Evolutionary conservation across 2,113 vertebrate species (phyloP).

Genomic region (Propithecus coquereli): DNA sequence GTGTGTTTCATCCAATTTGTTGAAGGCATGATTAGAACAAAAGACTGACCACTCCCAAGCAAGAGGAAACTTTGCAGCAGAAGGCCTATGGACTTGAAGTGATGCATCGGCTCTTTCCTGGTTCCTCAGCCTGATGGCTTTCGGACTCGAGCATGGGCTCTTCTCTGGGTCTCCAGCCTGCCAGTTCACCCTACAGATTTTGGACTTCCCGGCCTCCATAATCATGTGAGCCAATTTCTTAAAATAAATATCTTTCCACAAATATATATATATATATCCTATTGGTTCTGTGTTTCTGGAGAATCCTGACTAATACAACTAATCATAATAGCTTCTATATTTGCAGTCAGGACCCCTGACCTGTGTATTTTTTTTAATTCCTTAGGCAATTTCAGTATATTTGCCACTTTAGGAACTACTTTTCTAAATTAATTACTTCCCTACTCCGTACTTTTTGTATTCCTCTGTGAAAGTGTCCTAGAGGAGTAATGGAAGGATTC

Average conservation of each 20-base stretch:
- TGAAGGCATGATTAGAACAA: neutral
- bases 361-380: neutral
- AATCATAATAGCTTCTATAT: neutral
- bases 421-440: neutral
- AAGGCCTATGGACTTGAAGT: neutral
- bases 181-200: neutral
- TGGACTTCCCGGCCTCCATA: neutral
- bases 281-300: neutral
- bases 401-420: neutral
- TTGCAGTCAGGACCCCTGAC: neutral
- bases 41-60: neutral
- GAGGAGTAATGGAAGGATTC: neutral
- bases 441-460: neutral
- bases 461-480: neutral
- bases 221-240: neutral
- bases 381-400: neutral
- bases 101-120: neutral
- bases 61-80: neutral
- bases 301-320: neutral
- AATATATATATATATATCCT: neutral
- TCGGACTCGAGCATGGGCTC: neutral
- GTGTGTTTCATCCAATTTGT: neutral
- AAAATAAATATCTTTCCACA: neutral
- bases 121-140: neutral
- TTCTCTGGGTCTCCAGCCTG: neutral